A percentile compares a stretch with the other conserved stretches of the same genome.
phyloP scores from a whole-genome alignment of 2,113 vertebrate species.

The Tetraodon nigroviridis region DNA sequence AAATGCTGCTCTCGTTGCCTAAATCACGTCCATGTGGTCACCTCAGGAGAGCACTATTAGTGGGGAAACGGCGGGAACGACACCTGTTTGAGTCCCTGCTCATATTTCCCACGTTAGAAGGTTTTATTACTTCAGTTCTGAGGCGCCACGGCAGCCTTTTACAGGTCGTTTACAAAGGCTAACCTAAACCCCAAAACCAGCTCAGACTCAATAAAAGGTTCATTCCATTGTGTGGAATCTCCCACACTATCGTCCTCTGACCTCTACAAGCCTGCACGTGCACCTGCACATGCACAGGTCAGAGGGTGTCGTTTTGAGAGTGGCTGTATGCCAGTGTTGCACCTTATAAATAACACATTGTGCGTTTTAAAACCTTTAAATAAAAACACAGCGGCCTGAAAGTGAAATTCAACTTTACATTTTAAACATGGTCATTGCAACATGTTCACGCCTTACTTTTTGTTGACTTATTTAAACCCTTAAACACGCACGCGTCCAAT shows the following conservation, averaged over 20 bases:
- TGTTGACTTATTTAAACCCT: too few species aligned
- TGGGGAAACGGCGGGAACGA: slow-evolving; percentile 28
- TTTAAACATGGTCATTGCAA: too few species aligned
- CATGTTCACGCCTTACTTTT: too few species aligned
- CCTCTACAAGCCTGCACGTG: slow-evolving; percentile 11
- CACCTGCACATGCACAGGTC: neutral
- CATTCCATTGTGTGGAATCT: slow-evolving; percentile 56
- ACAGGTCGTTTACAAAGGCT: slow-evolving; percentile 24
- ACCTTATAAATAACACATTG: neutral
- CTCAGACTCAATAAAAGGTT: slow-evolving; percentile 40
- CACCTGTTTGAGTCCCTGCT: slow-evolving; percentile 55
- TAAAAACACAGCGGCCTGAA: neutral
- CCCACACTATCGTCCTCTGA: slow-evolving; percentile 39
- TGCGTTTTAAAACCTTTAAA: neutral
- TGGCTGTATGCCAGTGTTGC: neutral
- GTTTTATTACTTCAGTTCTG: slow-evolving; percentile 41
- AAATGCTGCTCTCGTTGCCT: slow-evolving; percentile 24
- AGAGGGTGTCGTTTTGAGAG: too few species aligned
- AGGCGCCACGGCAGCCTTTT: slow-evolving; percentile 32
- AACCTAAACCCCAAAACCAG: slow-evolving; percentile 30
- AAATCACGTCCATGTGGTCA: slow-evolving; percentile 32
- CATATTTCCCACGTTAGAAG: slow-evolving; percentile 40
- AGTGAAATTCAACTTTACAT: neutral
- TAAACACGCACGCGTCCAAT: too few species aligned
- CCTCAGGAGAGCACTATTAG: slow-evolving; percentile 33